Conservation (phyloP, 2,113 vertebrate species). For the Jacana jacana region DNA sequence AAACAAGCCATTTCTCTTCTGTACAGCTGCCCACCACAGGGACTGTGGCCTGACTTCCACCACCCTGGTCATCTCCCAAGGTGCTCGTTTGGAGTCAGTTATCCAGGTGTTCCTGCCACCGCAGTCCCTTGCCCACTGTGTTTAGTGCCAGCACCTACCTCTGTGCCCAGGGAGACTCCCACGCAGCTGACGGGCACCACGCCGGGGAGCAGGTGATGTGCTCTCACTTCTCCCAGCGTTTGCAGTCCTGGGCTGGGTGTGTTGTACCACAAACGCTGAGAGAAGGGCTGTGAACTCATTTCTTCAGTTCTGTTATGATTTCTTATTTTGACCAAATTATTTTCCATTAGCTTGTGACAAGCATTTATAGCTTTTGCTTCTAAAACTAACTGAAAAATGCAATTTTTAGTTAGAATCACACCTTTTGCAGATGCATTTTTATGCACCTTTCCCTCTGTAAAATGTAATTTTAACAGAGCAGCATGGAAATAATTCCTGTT, state of each 20-base stretch:
- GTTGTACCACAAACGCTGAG: background rate
- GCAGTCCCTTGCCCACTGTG: background rate
- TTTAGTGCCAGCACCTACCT: background rate
- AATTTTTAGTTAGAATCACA: background rate
- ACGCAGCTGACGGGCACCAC: background rate
- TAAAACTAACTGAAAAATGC: background rate
- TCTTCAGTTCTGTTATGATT: background rate
- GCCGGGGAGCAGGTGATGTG: background rate
- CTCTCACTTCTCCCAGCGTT: background rate
- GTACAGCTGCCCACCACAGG: background rate
- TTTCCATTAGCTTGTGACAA: background rate
- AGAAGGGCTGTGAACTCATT: background rate
- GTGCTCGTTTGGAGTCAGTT: background rate
- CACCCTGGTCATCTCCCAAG: background rate
- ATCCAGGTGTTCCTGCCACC: background rate
- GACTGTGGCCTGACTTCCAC: background rate
- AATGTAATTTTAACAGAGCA: background rate
- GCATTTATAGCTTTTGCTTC: background rate
- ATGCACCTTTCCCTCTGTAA: background rate
- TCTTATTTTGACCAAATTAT: background rate
- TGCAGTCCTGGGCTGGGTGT: background rate
- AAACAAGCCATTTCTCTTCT: background rate
- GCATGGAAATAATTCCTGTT: background rate
- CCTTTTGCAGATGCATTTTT: background rate
- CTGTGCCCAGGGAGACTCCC: background rate